Conservation (phyloP, 2,888 invertebrate genomes). For the Limnephilus lunatus region DNA sequence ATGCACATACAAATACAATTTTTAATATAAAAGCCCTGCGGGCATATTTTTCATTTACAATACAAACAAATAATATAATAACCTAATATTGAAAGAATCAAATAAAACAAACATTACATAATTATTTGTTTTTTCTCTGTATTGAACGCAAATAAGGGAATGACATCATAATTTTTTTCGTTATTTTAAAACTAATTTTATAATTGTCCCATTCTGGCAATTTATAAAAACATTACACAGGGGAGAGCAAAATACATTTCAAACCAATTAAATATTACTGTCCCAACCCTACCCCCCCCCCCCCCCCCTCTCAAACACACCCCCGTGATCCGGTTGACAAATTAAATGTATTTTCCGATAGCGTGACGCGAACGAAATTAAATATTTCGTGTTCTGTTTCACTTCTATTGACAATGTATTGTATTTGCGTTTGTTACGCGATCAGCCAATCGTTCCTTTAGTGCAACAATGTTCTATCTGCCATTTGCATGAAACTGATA, state of each 20-base stretch:
- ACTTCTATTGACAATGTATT: neutral
- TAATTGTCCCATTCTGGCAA: neutral
- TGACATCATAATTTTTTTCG: neutral
- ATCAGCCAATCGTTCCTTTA: neutral
- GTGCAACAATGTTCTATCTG: no score
- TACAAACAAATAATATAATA: neutral
- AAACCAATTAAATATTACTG: neutral
- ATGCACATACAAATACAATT: neutral
- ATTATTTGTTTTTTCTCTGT: neutral
- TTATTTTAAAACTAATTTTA: neutral
- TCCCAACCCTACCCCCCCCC: neutral
- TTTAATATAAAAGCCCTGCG: neutral
- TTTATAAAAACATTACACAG: neutral
- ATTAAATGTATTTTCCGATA: neutral
- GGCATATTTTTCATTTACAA: neutral
- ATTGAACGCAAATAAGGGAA: neutral
- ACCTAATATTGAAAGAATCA: neutral
- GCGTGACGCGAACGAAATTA: neutral
- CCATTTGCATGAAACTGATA: no score
- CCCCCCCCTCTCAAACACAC: neutral
- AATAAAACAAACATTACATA: neutral
- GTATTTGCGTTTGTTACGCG: neutral
- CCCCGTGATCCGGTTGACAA: neutral
- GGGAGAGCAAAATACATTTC: neutral
- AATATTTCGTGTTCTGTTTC: neutral